phyloP scores from a whole-genome alignment of 2,113 vertebrate genomes.

The Heterotilapia buettikoferi region DNA sequence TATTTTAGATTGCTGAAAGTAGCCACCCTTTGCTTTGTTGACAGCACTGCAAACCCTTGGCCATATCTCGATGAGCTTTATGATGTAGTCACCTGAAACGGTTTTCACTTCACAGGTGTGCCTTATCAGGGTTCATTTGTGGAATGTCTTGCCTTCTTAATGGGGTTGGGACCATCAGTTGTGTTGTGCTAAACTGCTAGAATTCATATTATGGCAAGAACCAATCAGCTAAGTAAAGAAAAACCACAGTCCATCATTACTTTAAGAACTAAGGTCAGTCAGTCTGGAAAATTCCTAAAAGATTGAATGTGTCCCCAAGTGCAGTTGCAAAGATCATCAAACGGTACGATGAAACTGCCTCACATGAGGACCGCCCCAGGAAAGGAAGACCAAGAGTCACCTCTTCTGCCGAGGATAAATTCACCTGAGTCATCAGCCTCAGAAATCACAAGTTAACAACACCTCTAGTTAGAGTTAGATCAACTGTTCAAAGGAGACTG shows the following conservation, averaged over 20 bases:
- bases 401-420: too few species aligned
- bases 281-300: neutral
- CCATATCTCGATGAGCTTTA: neutral
- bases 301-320: neutral
- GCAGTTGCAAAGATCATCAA: neutral
- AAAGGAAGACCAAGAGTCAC: neutral
- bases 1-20: neutral
- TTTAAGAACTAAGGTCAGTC: neutral
- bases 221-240: neutral
- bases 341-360: neutral
- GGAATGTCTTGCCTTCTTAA: neutral
- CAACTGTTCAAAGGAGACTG: neutral
- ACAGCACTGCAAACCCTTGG: neutral
- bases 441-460: neutral
- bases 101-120: neutral
- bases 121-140: neutral
- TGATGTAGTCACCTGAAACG: neutral
- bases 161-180: neutral
- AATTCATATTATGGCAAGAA: neutral
- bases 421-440: neutral
- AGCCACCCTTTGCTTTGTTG: neutral
- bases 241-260: neutral
- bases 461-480: neutral
- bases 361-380: accelerated
- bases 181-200: neutral